Conservation (phyloP, 2,888 invertebrate genomes). For the Chaetoderma sp. region DNA sequence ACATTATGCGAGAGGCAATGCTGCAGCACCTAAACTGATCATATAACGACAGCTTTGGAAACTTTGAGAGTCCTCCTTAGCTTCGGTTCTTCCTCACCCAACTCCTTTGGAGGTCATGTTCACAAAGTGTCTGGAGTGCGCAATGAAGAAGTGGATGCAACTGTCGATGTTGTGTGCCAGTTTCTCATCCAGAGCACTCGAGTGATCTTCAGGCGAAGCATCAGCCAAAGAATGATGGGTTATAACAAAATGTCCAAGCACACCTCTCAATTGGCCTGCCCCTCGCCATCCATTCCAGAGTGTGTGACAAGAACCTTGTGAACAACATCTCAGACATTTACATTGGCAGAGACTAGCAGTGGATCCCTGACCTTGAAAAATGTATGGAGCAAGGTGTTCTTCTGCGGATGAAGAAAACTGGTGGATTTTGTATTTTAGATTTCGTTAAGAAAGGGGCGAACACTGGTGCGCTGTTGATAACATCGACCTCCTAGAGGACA, state of each 20-base stretch:
- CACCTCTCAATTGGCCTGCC: no score
- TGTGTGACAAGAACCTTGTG: no score
- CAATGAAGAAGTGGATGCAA: slow-evolving; percentile 21
- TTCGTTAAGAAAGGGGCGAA: slow-evolving; percentile 29
- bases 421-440: slow-evolving; percentile 27
- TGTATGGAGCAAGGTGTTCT: slow-evolving; percentile 30
- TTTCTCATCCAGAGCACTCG: slow-evolving; percentile 24
- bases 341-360: no score
- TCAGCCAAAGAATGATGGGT: slow-evolving; percentile 15
- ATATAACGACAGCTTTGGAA: slow-evolving; percentile 2
- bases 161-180: slow-evolving; percentile 23
- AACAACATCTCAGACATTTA: slow-evolving; percentile 9
- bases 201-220: slow-evolving; percentile 27
- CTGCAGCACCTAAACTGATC: slow-evolving; percentile 5
- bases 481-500: slow-evolving; percentile 30
- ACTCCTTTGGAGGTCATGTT: slow-evolving; percentile 15
- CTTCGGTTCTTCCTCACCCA: slow-evolving; percentile 17
- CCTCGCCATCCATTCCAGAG: no score
- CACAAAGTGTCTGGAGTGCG: slow-evolving; percentile 11
- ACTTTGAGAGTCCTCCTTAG: slow-evolving; percentile 11
- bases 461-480: slow-evolving; percentile 33
- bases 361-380: slow-evolving; percentile 4
- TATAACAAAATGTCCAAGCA: slow-evolving; percentile 18
- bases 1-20: slow-evolving; percentile 3
- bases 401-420: no score